phyloP scores from a whole-genome alignment of 2,797 vertebrate species.

The Coracias cyanogaster region DNA sequence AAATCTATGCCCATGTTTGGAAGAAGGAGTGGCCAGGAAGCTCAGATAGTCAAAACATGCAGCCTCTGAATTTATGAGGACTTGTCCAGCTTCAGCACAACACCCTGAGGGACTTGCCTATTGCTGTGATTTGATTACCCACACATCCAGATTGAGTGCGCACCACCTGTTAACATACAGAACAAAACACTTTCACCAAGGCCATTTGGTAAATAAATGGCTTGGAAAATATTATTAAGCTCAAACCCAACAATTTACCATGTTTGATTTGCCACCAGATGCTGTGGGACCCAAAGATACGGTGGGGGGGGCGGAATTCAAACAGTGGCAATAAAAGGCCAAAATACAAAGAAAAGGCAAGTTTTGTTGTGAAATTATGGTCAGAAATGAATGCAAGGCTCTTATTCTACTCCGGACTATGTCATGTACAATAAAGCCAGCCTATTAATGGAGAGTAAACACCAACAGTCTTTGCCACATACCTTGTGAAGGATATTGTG shows the following conservation, averaged over 20 bases:
- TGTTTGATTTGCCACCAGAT: constrained; percentile 63
- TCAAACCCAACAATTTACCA: constrained; percentile 17
- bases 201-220: constrained; percentile 66
- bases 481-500: background rate
- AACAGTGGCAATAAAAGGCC: background rate
- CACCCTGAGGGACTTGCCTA: background rate
- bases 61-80: background rate
- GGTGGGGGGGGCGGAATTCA: background rate
- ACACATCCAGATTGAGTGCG: background rate
- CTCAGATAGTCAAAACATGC: background rate
- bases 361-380: background rate
- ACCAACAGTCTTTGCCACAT: background rate
- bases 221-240: constrained; percentile 64
- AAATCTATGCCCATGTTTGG: background rate
- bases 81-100: background rate
- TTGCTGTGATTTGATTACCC: background rate
- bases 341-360: background rate
- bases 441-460: background rate
- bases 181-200: constrained; percentile 43
- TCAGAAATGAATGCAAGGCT: background rate
- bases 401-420: background rate
- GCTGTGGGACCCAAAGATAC: constrained; percentile 7
- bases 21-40: background rate
- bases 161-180: constrained; percentile 39
- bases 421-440: background rate